Evolutionary conservation across 1,140 invertebrate species (phyloP).

Genomic region (Danaus plexippus): DNA sequence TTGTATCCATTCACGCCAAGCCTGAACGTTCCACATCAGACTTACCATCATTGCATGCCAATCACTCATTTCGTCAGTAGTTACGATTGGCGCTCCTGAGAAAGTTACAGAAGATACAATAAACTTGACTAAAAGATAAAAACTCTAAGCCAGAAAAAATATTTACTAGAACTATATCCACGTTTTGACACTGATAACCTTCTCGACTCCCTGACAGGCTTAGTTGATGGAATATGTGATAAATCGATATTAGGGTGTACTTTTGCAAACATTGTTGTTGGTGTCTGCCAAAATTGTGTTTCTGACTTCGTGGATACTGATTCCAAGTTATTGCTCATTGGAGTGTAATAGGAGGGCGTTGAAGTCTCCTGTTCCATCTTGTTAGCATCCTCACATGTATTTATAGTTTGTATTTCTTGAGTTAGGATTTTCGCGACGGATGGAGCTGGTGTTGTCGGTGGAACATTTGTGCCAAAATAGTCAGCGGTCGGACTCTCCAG

Average conservation of each 20-base stretch:
- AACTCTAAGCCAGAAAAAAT: conserved; percentile 3
- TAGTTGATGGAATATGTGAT: not conserved
- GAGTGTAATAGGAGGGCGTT: conserved; percentile 27
- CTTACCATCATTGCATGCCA: conserved; percentile 62
- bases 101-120: not conserved
- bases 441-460: conserved; percentile 6
- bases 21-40: conserved; percentile 57
- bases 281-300: conserved; percentile 24
- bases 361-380: conserved; percentile 13
- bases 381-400: too few species aligned
- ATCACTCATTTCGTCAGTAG: conserved; percentile 54
- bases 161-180: conserved; percentile 36
- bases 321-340: conserved; percentile 19
- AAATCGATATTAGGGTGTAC: conserved; percentile 10
- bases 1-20: conserved; percentile 57
- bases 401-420: conserved; percentile 10
- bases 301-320: conserved; percentile 9
- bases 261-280: conserved; percentile 31
- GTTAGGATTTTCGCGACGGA: conserved; percentile 9
- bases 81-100: conserved; percentile 44
- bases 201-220: not conserved
- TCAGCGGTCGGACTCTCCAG: conserved; percentile 2
- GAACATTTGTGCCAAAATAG: conserved; percentile 2
- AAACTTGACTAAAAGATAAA: not conserved
- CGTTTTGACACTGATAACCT: conserved; percentile 16